Evolutionary conservation across 1,140 invertebrate genomes (phyloP).

Genomic region (Bombus polaris): DNA sequence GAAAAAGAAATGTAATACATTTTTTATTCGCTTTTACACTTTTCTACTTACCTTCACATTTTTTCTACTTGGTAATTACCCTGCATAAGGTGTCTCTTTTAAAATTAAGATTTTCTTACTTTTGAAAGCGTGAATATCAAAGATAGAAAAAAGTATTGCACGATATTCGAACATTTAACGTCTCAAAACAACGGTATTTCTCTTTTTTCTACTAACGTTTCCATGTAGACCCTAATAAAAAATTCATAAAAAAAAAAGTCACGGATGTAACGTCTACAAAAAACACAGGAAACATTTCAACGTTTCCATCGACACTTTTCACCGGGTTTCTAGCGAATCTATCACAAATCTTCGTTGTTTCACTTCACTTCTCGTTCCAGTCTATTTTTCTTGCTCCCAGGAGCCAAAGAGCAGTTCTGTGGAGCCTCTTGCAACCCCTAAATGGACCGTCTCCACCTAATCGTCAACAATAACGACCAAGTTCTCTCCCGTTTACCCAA

Average conservation of each 20-base stretch:
- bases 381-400: background rate
- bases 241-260: background rate
- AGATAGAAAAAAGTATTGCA: background rate
- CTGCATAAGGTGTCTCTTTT: too few relatives aligned
- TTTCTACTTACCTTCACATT: too few relatives aligned
- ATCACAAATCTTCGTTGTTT: background rate
- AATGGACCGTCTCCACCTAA: constrained; percentile 49
- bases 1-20: background rate
- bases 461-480: constrained; percentile 57
- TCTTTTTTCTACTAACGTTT: background rate
- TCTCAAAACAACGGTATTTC: background rate
- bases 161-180: background rate
- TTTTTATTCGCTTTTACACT: too few relatives aligned
- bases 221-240: background rate
- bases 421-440: background rate
- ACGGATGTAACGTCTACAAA: background rate
- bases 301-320: background rate
- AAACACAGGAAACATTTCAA: background rate
- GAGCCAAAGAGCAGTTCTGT: background rate
- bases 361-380: background rate
- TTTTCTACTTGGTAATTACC: too few relatives aligned
- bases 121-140: background rate
- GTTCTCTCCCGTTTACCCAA: background rate
- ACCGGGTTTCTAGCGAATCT: background rate
- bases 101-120: background rate